Evolutionary conservation across 2,113 vertebrate genomes (phyloP), one percentile per base, ranked within the genome.

Genomic region (Oryzias celebensis): DNA sequence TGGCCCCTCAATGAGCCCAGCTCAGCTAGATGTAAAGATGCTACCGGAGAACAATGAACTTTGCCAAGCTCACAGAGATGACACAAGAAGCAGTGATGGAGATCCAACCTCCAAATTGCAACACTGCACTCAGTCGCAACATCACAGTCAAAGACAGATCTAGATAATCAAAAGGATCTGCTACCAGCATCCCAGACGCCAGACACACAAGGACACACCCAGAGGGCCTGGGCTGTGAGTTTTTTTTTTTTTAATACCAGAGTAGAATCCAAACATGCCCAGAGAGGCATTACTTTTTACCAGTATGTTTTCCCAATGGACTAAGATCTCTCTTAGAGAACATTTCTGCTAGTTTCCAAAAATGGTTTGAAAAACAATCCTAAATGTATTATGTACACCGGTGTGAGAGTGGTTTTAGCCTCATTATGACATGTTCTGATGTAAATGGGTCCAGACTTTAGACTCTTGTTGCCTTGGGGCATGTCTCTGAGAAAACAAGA

Each of bases 381-480:
- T 36, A 36, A 36, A 36, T 36, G 10, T 12, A 12, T 36, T 36
- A 12, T 12, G 8, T 12, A 36, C 10, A 36, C 36, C 36, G 12
- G 36, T 10, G 62, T 58, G 15, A 70, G 59, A 46, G 50, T 75
- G 16, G 62, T 71, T 58, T 50, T 70, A 23, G 57, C 57, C 65
- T 73, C 65, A 67, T 73, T 71, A 53, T 52, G 47, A 67, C 51
- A 73, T 20, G 63, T 73, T 71, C 70, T 28, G 45, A 23, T 26
- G 45, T 13, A 71, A 52, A 16, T 36, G 52, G 52, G 52, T 14
- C 24, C 26, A 41, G 52, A 41, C 53, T 45, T 36, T 36, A 36
- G 36, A 12, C 36, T 36, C 10, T 36, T 36, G 36, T 36, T 36
- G 10, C 36, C 10, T 36, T 36, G 36, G 36, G 36, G 36, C 10